Evolutionary conservation across 2,797 vertebrate species (phyloP).

Genomic region (Takifugu ocellatus): DNA sequence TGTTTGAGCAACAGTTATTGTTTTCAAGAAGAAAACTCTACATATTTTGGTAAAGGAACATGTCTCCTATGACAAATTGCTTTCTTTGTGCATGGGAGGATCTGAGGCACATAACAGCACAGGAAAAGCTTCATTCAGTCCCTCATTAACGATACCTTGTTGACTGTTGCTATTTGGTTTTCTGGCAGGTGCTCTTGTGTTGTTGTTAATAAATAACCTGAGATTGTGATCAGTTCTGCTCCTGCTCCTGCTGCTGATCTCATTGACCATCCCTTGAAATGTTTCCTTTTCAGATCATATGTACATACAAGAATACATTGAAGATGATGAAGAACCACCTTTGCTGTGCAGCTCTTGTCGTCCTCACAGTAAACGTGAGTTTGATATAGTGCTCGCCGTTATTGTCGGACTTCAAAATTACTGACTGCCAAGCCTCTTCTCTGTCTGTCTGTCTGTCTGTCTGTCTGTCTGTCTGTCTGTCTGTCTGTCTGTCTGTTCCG

Average conservation of each 20-base stretch:
- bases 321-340: conserved; percentile 83
- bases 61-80: conserved; percentile 28
- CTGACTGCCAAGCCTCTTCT: not conserved
- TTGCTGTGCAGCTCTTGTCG: conserved; percentile 74
- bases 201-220: too few relatives aligned
- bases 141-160: too few relatives aligned
- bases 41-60: not conserved
- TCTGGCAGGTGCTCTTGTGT: too few relatives aligned
- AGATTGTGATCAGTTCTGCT: too few relatives aligned
- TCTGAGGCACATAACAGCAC: conserved; percentile 12
- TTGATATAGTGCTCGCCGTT: not conserved
- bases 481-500: conserved; percentile 9
- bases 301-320: conserved; percentile 77
- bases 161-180: too few relatives aligned
- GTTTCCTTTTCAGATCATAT: conserved; percentile 72
- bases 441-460: conserved; percentile 2
- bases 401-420: not conserved
- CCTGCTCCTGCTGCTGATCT: not conserved
- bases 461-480: conserved; percentile 3
- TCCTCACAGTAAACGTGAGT: conserved; percentile 66
- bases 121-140: conserved; percentile 37
- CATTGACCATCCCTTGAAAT: conserved; percentile 1
- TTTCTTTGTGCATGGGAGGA: conserved; percentile 15
- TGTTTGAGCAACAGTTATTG: conserved; percentile 5
- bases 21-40: conserved; percentile 31